A percentile compares a stretch with the other conserved stretches of the same genome.
Conservation (phyloP, 2,888 invertebrate genomes). For the Odiellus spinosus region DNA sequence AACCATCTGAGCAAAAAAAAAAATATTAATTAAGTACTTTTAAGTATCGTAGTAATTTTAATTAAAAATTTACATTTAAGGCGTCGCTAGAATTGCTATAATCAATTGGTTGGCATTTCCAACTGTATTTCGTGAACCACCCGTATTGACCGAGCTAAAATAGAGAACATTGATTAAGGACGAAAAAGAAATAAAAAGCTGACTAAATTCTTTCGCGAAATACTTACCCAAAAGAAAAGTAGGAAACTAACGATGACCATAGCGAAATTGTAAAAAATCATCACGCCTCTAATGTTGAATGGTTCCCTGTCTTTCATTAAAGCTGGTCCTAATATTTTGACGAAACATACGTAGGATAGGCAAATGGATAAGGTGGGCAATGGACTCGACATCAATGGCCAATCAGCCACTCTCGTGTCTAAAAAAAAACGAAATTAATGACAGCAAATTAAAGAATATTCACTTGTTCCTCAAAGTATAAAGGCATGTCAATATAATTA, state of each 20-base stretch:
- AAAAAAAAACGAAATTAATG: slow-evolving; percentile 3
- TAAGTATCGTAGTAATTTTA: background rate
- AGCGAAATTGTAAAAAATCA: slow-evolving; percentile 71
- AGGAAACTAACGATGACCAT: slow-evolving; percentile 54
- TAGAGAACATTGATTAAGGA: slow-evolving; percentile 4
- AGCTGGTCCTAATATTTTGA: slow-evolving; percentile 50
- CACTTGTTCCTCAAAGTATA: too few relatives aligned
- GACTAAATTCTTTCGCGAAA: too few relatives aligned
- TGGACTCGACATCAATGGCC: slow-evolving; percentile 20
- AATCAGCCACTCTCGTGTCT: slow-evolving; percentile 19
- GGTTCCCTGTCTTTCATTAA: slow-evolving; percentile 82
- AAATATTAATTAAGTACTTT: background rate
- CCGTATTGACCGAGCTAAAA: slow-evolving; percentile 34
- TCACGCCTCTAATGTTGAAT: slow-evolving; percentile 56
- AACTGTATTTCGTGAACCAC: slow-evolving; percentile 80
- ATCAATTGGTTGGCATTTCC: slow-evolving; percentile 62
- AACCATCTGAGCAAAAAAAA: slow-evolving; percentile 48
- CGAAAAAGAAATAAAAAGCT: background rate
- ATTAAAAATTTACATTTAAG: slow-evolving; percentile 46
- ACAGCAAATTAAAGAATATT: too few relatives aligned
- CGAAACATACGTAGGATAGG: slow-evolving; percentile 19
- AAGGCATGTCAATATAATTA: too few relatives aligned
- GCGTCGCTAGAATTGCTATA: slow-evolving; percentile 49
- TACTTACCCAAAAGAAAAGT: slow-evolving; percentile 16
- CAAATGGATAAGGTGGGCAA: slow-evolving; percentile 20